Percentiles rank a stretch among this genome's conserved stretches.
phyloP scores from a whole-genome alignment of 2,797 vertebrate species.

The Clarias platycephalus region DNA sequence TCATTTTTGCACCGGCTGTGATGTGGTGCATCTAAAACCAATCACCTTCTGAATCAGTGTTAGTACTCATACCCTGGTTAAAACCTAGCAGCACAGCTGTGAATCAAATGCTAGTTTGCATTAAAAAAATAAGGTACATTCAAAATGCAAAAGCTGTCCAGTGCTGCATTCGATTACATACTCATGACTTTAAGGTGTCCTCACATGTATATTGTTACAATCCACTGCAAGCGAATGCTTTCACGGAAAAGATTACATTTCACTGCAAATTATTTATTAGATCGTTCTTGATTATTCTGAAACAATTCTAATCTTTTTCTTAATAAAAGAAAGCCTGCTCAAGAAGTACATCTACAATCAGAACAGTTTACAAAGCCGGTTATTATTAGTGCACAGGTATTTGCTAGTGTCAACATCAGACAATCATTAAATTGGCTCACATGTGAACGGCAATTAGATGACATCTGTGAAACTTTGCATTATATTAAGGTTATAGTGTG shows the following conservation, averaged over 20 bases:
- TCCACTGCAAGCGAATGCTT: constrained; percentile 1
- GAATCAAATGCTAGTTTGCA: constrained; percentile 44
- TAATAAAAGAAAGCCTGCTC: neutral
- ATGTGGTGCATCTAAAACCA: constrained; percentile 30
- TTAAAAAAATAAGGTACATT: constrained; percentile 43
- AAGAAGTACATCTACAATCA: constrained; percentile 17
- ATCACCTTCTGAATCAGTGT: constrained; percentile 33
- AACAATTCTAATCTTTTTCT: neutral
- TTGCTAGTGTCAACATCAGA: constrained; percentile 22
- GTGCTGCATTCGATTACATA: neutral
- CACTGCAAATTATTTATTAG: constrained; percentile 23
- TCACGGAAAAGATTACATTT: constrained; percentile 4
- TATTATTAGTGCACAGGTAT: constrained; percentile 37
- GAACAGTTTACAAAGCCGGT: constrained; percentile 19
- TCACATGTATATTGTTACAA: neutral
- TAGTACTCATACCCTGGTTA: constrained; percentile 19
- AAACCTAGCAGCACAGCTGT: constrained; percentile 37
- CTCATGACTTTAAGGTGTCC: neutral
- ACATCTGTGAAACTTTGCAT: constrained; percentile 15
- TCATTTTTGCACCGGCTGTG: constrained; percentile 3
- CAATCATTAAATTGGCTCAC: constrained; percentile 1
- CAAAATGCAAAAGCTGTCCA: constrained; percentile 27
- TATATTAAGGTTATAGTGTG: constrained; percentile 25
- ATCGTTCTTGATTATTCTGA: neutral
- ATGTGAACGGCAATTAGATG: constrained; percentile 25